Evolutionary conservation across 2,888 invertebrate genomes (phyloP), one percentile per base, ranked within the genome.

Genomic region (Mythimna albipuncta): DNA sequence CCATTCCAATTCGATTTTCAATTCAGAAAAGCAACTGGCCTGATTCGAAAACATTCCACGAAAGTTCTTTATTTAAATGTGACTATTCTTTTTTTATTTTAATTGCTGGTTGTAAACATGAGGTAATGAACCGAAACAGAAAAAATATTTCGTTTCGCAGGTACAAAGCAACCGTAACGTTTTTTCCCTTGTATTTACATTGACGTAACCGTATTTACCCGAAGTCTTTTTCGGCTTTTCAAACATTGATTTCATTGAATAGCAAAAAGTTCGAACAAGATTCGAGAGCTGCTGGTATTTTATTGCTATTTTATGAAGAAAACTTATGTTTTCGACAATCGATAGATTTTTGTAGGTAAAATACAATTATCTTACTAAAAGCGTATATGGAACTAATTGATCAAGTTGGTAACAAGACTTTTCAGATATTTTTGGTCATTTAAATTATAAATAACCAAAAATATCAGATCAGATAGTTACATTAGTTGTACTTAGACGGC

Each of bases 91-190:
- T 79, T 78, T 72, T 74, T 69, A 82, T 72, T 82, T 82, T 72
- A 72, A 82, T 85, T 65, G 72, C 65, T 69, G 72, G 61, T 68
- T 63, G 44, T 76, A 85, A 85, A 85, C 72, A 76, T 68, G 54
- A 19, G 38, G 68, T 72, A 76, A 79, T 79, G 85, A 74, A 79
- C 85, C 64, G 80, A 64, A 52, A 64, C 64, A 58, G 75, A 81
- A 75, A 81, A 74, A 78, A 69, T 64, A 62, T 69, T 52, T 57
- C 57, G 16, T 32, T 57, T 74, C 44, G 81, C 38, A 57, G 16
- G 21, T 38, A 57, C 35, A 64, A 79, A 32, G 59, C 70, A 64
- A 54, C 44, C 55, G 78, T 66, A 82, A 82, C 50, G 32, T 69
- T 77, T 67, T 68, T 57, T 32, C 55, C 57, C 9, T 64, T 67